Base-by-base conservation (phyloP, 1,140 invertebrate species). In the Anadara kagoshimensis region DNA sequence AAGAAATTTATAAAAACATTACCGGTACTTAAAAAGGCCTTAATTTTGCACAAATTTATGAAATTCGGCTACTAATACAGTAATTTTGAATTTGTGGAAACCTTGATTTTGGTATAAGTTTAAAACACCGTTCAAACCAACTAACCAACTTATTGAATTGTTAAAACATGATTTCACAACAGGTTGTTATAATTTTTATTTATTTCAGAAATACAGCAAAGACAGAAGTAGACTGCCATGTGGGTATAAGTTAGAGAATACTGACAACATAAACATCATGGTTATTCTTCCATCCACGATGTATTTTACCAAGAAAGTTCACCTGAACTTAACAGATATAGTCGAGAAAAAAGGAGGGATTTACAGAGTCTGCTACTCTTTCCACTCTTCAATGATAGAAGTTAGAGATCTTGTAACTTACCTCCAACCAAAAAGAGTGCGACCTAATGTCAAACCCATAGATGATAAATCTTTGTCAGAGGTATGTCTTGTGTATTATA, bases 301-400 rank as follows among this genome's bases (percentile, higher is more conserved):
- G 86, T 88, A 83, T 76, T 88, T 88, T 69, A 87, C 85, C 0
- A 74, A 79, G 54, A 64, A 71, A 12, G 61, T 76, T 20, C 68
- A 69, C 12, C 41, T 71, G 29, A 72, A 68, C 26, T 66, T 70
- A 5, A 64, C 54, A 24, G 65, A 75, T 44, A 82, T 69, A 49
- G 43, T 73, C 16, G 36, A 62, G 20, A 51, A 67, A n/a, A 71
- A 69, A 45, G 8, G 59, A 26, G 76, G 78, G 8, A 67, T 81
- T 22, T 75, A 85, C 56, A 69, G 86, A n/a, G 81, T 84, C 1
- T 89, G 88, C 59, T 89, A 86, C 72, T 89, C 87, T 1, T 88
- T 89, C 73, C 88, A 89, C 68, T 87, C 88, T 1, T 89, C 88
- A 0, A 86, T 84, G 58, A 75, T 67, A 45, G 88, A 89, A 73